A percentile compares a stretch with the other conserved stretches of the same genome.
phyloP scores from a whole-genome alignment of 92 coral and sea anemone genomes.

The Scolanthus callimorphus region DNA sequence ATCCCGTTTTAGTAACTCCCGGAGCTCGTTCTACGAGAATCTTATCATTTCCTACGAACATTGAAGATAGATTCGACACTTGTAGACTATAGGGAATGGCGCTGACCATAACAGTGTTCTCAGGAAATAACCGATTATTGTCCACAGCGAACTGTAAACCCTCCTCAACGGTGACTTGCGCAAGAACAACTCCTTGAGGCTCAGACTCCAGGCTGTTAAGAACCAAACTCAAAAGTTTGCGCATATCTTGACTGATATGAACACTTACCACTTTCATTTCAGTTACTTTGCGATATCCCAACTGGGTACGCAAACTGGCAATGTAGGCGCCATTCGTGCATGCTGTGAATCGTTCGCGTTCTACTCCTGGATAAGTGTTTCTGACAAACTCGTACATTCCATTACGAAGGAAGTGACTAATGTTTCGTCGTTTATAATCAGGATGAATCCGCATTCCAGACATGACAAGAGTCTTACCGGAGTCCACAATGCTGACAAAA shows the following conservation, averaged over 20 bases:
- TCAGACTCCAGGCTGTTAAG: neutral
- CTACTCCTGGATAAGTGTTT: neutral
- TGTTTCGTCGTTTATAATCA: constrained; percentile 5
- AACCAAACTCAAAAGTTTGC: constrained; percentile 2
- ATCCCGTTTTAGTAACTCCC: neutral
- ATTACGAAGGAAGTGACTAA: constrained; percentile 1
- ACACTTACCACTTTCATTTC: constrained; percentile 13
- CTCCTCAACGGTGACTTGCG: neutral
- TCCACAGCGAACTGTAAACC: neutral
- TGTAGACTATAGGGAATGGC: neutral
- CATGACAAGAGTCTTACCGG: constrained; percentile 10
- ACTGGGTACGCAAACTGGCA: neutral
- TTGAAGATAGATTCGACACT: neutral
- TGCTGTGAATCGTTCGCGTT: constrained; percentile 15
- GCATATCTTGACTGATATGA: constrained; percentile 1
- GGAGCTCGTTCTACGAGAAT: neutral
- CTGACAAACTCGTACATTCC: constrained; percentile 1
- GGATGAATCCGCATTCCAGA: constrained; percentile 25
- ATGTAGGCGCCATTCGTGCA: constrained; percentile 2
- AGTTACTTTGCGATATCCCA: constrained; percentile 6
- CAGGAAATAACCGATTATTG: neutral
- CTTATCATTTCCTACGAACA: constrained; percentile 6
- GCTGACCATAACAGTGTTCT: constrained; percentile 2
- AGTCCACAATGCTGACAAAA: constrained; percentile 7
- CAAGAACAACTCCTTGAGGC: neutral